Conservation (phyloP, 2,113 vertebrate species). For the Chlamydotis undulata region DNA sequence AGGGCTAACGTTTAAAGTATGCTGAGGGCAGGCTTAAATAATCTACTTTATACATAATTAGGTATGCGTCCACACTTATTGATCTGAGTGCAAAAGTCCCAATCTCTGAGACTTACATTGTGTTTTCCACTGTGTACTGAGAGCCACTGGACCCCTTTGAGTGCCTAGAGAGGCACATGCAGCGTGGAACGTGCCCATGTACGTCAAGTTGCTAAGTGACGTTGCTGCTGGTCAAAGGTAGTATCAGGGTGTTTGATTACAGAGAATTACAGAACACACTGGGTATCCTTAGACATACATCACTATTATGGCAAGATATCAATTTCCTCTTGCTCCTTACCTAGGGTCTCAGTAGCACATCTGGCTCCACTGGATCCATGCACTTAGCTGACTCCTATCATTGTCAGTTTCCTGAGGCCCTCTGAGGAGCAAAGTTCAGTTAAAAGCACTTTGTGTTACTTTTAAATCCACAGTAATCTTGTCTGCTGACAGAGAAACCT, state of each 20-base stretch:
- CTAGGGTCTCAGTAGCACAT: background rate
- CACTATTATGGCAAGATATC: background rate
- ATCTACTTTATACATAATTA: background rate
- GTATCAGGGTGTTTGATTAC: background rate
- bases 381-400: background rate
- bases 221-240: background rate
- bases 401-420: background rate
- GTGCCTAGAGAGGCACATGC: background rate
- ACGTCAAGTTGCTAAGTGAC: background rate
- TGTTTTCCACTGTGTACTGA: background rate
- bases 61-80: background rate
- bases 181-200: background rate
- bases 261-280: fast-evolving
- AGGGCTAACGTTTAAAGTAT: background rate
- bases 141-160: background rate
- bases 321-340: background rate
- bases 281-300: background rate
- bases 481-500: background rate
- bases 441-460: background rate
- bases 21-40: background rate
- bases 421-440: background rate
- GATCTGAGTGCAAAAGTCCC: background rate
- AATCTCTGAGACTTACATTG: background rate
- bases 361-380: background rate
- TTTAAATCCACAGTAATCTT: background rate